Evolutionary conservation across 2,888 invertebrate genomes (phyloP), one percentile per base, ranked within the genome.

Genomic region (Pristionchus arcanus): DNA sequence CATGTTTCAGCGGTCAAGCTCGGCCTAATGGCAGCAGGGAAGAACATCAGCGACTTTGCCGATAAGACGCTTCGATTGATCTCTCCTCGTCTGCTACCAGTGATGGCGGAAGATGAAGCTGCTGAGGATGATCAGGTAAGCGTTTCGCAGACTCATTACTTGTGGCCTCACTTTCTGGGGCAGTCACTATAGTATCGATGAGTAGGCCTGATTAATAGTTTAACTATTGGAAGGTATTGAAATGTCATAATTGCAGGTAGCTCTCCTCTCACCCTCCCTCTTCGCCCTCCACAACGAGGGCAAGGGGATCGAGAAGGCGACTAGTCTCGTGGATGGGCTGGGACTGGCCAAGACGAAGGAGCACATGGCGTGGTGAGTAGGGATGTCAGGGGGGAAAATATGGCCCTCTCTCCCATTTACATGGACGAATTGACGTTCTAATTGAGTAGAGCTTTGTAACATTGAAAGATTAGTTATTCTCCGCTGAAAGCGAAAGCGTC

Each of bases 31-130:
- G 74, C 94, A 59, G 92, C 92, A n/a, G 95, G 94, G 21, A 89
- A 93, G 89, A 94, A 95, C 90, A 92, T 92, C 16, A 91, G 94
- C 4, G 92, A 91, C 55, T 94, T 95, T 87, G 94, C 94, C 49
- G 91, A 94, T n/a, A 95, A 94, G 90, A 95, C 94, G 1, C 71
- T 94, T 85, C 94, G 92, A 83, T 84, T 93, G 90, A 91, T 91
- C 83, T 95, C 94, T 7, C 95, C 95, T n/a, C 90, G 95, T 81
- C 89, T 95, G 84, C 91, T 95, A 90, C 92, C 93, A 1, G 90
- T 95, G 31, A 92, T 94, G 68, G 94, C 94, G 4, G 95, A 94
- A 25, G 92, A 94, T n/a, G 93, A 94, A 42, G 91, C 91, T 19
- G 92, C 91, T 4, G 89, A 83, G 9, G 83, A 89, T 16, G 83